Evolutionary conservation across 2,113 vertebrate genomes (phyloP), one percentile per base, ranked within the genome.

Genomic region (Epinephelus lanceolatus): DNA sequence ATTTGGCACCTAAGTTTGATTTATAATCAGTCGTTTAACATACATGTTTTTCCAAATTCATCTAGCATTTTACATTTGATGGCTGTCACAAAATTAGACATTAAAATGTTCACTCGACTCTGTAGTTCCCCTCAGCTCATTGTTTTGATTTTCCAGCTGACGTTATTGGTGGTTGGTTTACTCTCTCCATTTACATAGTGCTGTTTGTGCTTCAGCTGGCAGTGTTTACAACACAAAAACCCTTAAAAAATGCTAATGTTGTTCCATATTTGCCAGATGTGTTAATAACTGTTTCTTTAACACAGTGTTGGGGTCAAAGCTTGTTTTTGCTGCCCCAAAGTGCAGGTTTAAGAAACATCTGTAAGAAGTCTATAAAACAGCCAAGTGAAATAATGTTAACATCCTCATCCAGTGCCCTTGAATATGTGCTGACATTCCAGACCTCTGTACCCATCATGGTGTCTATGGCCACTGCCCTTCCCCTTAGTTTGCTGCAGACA

Each of bases 401-500:
- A 45, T 45, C 42, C 42, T 52, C 18, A 52, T 52, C 18, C 51
- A 52, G 6, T 23, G 63, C 59, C 30, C 17, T 37, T 61, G 9
- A 37, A 37, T 37, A 7, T 7, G 6, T 30, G 2, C 49, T 60
- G 72, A 68, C 80, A 81, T 83, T 84, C 73, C 37, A n/a, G 55
- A 12, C 45, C 23, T 59, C 40, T 49, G 3, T 49, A 18, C 56
- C 19, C 13, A 3, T 59, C 71, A 33, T 57, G 49, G 57, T 14
- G 25, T 81, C 57, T 59, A 53, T 30, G 37, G 25, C 55, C 42
- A 30, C 66, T 85, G 66, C 59, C 40, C 62, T 63, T 63, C 53
- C 21, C 27, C 62, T 49, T 25, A 45, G 56, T 78, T 53, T 37
- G 53, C 55, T 83, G 81, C 85, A 60, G 86, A 86, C 65, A 60